Percentiles rank a stretch among this genome's conserved stretches.
These are phyloP conservation scores for Leptothorax acervorum DNA, from an alignment of 2,888 invertebrate genomes.

Conservation along the genomic window DNA sequence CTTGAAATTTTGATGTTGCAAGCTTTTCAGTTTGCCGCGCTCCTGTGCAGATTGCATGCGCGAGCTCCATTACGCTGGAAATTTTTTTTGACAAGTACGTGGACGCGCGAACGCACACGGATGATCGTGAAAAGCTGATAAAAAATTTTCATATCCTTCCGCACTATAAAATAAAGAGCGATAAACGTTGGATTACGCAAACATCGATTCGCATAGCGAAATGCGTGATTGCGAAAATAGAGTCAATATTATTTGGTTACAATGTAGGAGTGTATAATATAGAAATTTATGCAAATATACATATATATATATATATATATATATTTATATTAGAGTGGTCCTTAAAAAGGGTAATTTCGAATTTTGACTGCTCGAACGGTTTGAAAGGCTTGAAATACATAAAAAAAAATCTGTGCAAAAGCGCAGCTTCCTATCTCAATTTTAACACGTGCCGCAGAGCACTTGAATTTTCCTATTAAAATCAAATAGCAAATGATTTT, in stretches of 20 bases:
- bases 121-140: background rate
- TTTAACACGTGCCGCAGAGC: too few relatives aligned
- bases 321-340: too few relatives aligned
- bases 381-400: too few relatives aligned
- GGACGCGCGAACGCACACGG: background rate
- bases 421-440: too few relatives aligned
- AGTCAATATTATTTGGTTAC: slow-evolving; percentile 31
- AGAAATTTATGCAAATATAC: background rate
- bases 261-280: background rate
- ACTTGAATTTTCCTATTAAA: too few relatives aligned
- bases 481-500: too few relatives aligned
- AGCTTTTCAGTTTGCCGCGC: background rate
- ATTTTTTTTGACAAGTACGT: background rate
- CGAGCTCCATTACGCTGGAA: background rate
- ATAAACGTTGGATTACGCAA: slow-evolving; percentile 4
- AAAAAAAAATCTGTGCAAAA: too few relatives aligned
- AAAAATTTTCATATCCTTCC: slow-evolving; percentile 1
- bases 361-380: too few relatives aligned
- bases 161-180: background rate
- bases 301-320: too few relatives aligned
- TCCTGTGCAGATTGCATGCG: background rate
- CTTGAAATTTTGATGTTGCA: slow-evolving; percentile 26
- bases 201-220: background rate
- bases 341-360: too few relatives aligned
- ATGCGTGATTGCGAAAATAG: slow-evolving; percentile 4